Conservation (phyloP, 2,113 vertebrate species). For the Centropristis striata region DNA sequence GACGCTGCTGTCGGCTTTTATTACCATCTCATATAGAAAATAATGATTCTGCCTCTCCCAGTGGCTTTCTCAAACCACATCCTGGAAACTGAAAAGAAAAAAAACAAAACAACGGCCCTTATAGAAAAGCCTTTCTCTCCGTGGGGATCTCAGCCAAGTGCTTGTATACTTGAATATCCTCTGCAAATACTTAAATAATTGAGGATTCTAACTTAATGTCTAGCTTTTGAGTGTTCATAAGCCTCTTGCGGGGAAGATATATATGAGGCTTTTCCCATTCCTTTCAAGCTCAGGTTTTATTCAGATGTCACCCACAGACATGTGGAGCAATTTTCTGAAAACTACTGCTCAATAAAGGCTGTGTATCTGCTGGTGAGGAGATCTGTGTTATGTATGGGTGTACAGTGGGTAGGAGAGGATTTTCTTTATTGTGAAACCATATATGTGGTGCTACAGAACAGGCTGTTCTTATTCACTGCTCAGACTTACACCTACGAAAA, state of each 20-base stretch:
- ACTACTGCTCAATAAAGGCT: background rate
- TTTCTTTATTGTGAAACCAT: background rate
- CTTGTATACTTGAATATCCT: conserved; percentile 31
- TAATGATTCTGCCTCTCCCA: conserved; percentile 26
- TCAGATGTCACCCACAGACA: conserved; percentile 5
- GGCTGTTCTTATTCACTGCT: background rate
- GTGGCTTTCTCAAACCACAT: conserved; percentile 35
- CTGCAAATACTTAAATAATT: conserved; percentile 40
- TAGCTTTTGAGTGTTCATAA: conserved; percentile 1
- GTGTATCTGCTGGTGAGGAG: background rate
- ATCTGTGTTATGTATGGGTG: background rate
- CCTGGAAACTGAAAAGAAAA: background rate
- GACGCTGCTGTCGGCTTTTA: conserved; percentile 38
- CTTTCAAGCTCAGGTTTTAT: background rate
- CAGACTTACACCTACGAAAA: too few species aligned
- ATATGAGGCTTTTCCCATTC: background rate
- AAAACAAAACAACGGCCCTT: background rate
- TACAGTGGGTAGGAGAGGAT: background rate
- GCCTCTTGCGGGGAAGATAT: background rate
- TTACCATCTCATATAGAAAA: conserved; percentile 43
- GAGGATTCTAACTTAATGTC: conserved; percentile 24
- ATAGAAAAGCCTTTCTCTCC: conserved; percentile 20
- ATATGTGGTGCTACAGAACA: background rate
- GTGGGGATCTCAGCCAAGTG: conserved; percentile 22
- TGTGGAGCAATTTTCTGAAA: conserved; percentile 1